Conservation (phyloP, 2,888 invertebrate species). For the Hanleya hanleyi region DNA sequence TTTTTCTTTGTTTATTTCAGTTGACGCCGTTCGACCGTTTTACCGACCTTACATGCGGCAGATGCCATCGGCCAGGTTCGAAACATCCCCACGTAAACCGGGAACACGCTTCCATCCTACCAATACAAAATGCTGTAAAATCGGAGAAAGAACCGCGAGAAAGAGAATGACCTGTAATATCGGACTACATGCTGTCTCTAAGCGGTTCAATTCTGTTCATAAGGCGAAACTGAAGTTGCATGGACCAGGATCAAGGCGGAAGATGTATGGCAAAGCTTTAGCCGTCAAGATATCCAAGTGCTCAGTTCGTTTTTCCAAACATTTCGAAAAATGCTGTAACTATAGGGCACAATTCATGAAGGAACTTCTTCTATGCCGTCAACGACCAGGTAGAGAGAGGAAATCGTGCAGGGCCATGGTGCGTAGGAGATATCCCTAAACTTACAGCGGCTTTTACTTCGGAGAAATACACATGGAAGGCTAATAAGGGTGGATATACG, state of each 20-base stretch:
- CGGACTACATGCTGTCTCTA: slow-evolving; percentile 45
- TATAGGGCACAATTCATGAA: slow-evolving; percentile 40
- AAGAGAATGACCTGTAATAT: slow-evolving; percentile 53
- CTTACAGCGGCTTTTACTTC: too few relatives aligned
- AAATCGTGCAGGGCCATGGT: slow-evolving; percentile 6
- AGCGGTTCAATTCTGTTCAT: slow-evolving; percentile 41
- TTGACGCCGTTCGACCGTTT: background rate
- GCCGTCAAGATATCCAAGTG: slow-evolving; percentile 53
- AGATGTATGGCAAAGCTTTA: slow-evolving; percentile 30
- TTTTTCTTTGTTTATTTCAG: background rate
- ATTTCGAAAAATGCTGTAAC: slow-evolving; percentile 55
- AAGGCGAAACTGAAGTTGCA: slow-evolving; percentile 4
- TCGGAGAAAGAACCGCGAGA: slow-evolving; percentile 60
- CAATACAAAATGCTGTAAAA: slow-evolving; percentile 52
- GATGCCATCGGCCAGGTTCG: too few relatives aligned
- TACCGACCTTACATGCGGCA: too few relatives aligned
- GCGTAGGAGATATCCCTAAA: slow-evolving; percentile 9
- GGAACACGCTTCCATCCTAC: slow-evolving; percentile 45
- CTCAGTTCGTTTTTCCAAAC: slow-evolving; percentile 41
- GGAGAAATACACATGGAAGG: too few relatives aligned
- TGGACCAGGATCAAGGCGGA: background rate
- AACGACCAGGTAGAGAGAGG: slow-evolving; percentile 10
- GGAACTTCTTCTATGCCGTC: slow-evolving; percentile 43
- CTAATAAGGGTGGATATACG: too few relatives aligned
- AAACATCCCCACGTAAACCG: background rate